phyloP scores from a whole-genome alignment of 2,888 invertebrate genomes.

The Agonopterix heracliana region DNA sequence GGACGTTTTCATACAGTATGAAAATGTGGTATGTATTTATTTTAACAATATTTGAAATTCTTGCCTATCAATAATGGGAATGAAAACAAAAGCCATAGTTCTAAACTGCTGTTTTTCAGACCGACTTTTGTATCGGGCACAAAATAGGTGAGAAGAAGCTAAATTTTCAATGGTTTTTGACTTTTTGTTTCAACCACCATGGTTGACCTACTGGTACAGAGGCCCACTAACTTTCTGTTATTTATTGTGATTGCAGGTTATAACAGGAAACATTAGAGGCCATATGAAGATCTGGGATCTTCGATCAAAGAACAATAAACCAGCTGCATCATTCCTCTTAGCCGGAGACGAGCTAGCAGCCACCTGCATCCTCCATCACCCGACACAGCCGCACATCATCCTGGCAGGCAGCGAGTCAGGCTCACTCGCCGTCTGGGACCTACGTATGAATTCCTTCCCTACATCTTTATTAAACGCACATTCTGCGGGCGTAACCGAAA shows the following conservation, averaged over 20 bases:
- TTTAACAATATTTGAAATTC: too few species aligned
- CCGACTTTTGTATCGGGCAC: too few species aligned
- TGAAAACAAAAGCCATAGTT: too few species aligned
- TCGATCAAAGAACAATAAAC: conserved; percentile 77
- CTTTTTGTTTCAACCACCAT: too few species aligned
- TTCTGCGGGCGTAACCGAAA: conserved; percentile 85
- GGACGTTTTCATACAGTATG: too few species aligned
- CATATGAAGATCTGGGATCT: conserved; percentile 94
- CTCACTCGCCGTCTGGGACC: conserved; percentile 91
- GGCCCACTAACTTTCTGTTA: too few species aligned
- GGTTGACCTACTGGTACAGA: too few species aligned
- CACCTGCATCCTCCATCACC: conserved; percentile 87
- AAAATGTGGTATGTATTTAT: too few species aligned
- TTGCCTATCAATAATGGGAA: too few species aligned
- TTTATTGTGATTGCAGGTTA: conserved; percentile 64
- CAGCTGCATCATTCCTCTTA: conserved; percentile 82
- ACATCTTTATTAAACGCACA: conserved; percentile 89
- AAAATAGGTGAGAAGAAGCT: too few species aligned
- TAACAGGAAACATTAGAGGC: conserved; percentile 91
- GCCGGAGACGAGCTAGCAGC: conserved; percentile 85
- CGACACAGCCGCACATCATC: conserved; percentile 89
- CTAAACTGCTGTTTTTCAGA: too few species aligned
- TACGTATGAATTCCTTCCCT: conserved; percentile 88
- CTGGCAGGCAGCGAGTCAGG: conserved; percentile 92
- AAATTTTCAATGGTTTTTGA: too few species aligned